These are phyloP conservation scores for Thymelicus lineola DNA, from an alignment of 2,888 invertebrate genomes.

Conservation along the genomic window DNA sequence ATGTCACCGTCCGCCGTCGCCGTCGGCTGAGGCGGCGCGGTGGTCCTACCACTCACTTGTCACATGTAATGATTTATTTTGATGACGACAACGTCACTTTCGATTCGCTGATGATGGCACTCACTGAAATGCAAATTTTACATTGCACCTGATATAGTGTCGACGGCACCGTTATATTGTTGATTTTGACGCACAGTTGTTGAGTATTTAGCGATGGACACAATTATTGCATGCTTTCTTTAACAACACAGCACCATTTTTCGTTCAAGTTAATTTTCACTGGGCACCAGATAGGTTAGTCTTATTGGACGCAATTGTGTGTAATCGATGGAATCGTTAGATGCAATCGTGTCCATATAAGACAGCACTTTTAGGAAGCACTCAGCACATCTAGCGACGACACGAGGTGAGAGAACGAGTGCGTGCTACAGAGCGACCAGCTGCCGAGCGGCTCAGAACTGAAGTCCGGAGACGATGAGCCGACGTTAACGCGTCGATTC, in stretches of 20 bases:
- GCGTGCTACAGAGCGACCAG: constrained; percentile 62
- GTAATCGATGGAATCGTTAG: constrained; percentile 13
- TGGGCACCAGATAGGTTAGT: constrained; percentile 81
- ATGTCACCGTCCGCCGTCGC: constrained; percentile 64
- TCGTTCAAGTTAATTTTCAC: constrained; percentile 80
- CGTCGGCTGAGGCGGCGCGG: constrained; percentile 59
- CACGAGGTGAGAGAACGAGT: constrained; percentile 85
- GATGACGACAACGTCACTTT: constrained; percentile 63
- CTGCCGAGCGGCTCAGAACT: constrained; percentile 41
- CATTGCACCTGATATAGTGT: constrained; percentile 82
- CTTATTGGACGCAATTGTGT: constrained; percentile 61
- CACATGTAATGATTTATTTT: constrained; percentile 88
- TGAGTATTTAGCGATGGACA: constrained; percentile 85
- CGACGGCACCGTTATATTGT: constrained; percentile 83
- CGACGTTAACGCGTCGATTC: constrained; percentile 6
- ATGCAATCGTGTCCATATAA: constrained; percentile 60
- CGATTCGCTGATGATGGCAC: constrained; percentile 78
- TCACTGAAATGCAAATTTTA: constrained; percentile 85
- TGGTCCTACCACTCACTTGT: constrained; percentile 86
- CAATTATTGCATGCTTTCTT: constrained; percentile 84
- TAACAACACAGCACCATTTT: constrained; percentile 82
- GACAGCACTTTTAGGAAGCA: constrained; percentile 80
- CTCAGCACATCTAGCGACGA: constrained; percentile 82
- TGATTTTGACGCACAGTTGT: constrained; percentile 85
- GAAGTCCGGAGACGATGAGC: constrained; percentile 23